A percentile compares a stretch with the other conserved stretches of the same genome.
Evolutionary conservation across 2,888 invertebrate species (phyloP).

Genomic region (Monochamus alternatus): DNA sequence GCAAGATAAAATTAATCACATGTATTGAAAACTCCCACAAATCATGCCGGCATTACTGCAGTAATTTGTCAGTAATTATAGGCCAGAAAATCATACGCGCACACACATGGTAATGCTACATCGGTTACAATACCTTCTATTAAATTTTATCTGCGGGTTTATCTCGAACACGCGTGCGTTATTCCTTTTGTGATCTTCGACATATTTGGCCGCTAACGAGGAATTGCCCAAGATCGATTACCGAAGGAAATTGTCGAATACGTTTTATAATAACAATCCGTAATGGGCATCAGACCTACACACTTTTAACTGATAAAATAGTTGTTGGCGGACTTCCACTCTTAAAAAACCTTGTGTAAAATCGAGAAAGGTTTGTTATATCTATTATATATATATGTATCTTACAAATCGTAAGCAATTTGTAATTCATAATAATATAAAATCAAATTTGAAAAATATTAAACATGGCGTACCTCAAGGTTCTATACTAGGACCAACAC

Average conservation of each 20-base stretch:
- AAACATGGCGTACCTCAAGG: no score
- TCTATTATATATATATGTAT: no score
- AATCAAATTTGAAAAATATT: no score
- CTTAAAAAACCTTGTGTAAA: no score
- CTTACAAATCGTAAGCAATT: no score
- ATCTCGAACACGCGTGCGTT: constrained; percentile 6
- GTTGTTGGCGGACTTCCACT: not conserved
- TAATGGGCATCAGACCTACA: not conserved
- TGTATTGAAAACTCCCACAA: not conserved
- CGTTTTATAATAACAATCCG: not conserved
- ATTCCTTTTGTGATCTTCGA: constrained; percentile 17
- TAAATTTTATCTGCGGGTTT: constrained; percentile 17
- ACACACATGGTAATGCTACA: constrained; percentile 12
- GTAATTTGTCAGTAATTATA: constrained; percentile 23
- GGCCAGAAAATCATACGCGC: constrained; percentile 9
- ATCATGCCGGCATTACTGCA: not conserved
- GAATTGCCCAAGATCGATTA: not conserved
- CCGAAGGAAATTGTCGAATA: not conserved
- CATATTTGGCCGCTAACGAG: constrained; percentile 4
- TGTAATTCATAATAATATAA: no score
- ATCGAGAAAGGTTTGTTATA: no score
- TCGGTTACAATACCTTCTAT: constrained; percentile 17
- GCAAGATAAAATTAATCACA: constrained; percentile 8
- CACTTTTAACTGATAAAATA: not conserved
- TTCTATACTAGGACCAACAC: no score